Percentiles rank a stretch among this genome's conserved stretches.
These are phyloP conservation scores for Tenebrosternarchus preto DNA, from an alignment of 2,113 vertebrate species.

Conservation along the genomic window DNA sequence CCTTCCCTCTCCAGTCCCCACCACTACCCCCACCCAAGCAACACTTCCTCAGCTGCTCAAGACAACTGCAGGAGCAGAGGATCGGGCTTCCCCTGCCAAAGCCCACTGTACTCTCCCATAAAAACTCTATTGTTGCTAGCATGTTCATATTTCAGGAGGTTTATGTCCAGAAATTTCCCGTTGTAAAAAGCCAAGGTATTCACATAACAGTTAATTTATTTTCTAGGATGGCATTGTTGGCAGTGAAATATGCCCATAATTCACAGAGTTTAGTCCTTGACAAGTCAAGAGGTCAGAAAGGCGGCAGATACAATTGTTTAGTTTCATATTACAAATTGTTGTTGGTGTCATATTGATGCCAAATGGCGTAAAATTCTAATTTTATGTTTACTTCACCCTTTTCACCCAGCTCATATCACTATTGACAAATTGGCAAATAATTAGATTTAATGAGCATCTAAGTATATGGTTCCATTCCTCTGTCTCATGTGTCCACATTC, in stretches of 20 bases:
- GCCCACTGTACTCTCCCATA: slow-evolving; percentile 39
- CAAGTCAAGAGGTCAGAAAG: background rate
- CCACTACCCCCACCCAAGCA: slow-evolving; percentile 22
- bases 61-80: slow-evolving; percentile 53
- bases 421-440: no score
- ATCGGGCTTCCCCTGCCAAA: slow-evolving; percentile 41
- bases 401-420: no score
- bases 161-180: slow-evolving; percentile 41
- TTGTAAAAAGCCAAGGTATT: slow-evolving; percentile 34
- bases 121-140: slow-evolving; percentile 47
- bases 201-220: slow-evolving; percentile 27
- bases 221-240: background rate
- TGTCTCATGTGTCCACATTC: no score
- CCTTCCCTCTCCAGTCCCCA: background rate
- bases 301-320: background rate
- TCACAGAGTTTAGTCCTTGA: background rate
- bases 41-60: slow-evolving; percentile 57
- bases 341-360: background rate
- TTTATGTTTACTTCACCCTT: no score
- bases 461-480: no score
- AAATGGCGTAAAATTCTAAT: no score
- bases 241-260: slow-evolving; percentile 8
- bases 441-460: no score
- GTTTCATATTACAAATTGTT: background rate
- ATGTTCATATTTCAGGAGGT: slow-evolving; percentile 46